phyloP scores from a whole-genome alignment of 2,113 vertebrate genomes.

The Microtus richardsoni region DNA sequence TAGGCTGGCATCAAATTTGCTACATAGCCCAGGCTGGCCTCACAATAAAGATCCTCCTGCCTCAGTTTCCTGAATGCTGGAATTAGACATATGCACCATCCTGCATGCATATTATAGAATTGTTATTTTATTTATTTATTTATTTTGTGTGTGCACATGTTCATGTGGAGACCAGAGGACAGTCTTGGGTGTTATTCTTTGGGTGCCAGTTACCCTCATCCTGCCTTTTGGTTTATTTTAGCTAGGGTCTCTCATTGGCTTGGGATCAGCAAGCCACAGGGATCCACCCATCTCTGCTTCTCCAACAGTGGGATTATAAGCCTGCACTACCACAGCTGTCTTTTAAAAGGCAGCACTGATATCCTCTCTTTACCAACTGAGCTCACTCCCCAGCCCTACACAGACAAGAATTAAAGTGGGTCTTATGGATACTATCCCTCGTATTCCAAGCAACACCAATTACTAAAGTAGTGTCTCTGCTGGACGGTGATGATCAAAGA shows the following conservation, averaged over 20 bases:
- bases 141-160: neutral
- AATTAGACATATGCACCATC: neutral
- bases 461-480: conserved; percentile 21
- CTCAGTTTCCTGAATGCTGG: neutral
- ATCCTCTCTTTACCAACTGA: neutral
- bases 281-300: neutral
- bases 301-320: neutral
- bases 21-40: neutral
- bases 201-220: too few species aligned
- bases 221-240: neutral
- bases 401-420: neutral
- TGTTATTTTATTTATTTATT: neutral
- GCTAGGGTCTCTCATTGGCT: neutral
- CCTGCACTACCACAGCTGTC: neutral
- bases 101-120: too few species aligned
- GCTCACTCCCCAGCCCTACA: neutral
- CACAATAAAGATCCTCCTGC: neutral
- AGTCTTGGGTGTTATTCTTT: neutral
- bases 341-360: neutral
- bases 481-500: neutral
- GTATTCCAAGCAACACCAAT: neutral
- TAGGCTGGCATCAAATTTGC: neutral
- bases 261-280: neutral
- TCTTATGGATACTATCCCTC: neutral
- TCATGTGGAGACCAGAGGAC: neutral